Evolutionary conservation across 2,113 vertebrate genomes (phyloP).

Genomic region (Sceloporus undulatus): DNA sequence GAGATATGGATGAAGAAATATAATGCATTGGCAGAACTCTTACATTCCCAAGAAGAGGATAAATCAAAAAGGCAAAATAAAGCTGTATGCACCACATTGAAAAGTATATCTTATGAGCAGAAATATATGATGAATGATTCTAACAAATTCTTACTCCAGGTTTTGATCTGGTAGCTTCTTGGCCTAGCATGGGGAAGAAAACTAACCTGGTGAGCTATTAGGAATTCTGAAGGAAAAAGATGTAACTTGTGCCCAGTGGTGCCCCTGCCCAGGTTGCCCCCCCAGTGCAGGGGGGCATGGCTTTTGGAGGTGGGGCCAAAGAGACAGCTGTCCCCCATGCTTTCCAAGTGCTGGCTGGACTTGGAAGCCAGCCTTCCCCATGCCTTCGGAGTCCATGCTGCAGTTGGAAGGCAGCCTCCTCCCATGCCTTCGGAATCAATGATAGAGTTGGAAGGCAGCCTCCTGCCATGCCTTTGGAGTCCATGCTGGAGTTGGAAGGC

Average conservation of each 20-base stretch:
- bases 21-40: slow-evolving; percentile 53
- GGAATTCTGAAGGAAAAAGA: background rate
- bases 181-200: background rate
- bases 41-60: slow-evolving; percentile 74
- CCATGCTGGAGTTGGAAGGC: no score
- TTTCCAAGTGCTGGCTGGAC: no score
- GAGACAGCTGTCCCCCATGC: no score
- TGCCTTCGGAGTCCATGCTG: no score
- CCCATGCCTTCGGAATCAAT: no score
- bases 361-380: no score
- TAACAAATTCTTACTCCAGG: background rate
- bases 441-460: no score
- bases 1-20: slow-evolving; percentile 76
- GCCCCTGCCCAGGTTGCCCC: no score
- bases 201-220: background rate
- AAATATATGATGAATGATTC: background rate
- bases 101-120: background rate
- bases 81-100: slow-evolving; percentile 62
- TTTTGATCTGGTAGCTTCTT: background rate
- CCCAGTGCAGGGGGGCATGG: no score
- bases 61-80: slow-evolving; percentile 77
- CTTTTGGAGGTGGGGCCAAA: no score
- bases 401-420: no score
- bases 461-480: no score
- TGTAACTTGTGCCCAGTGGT: background rate